Conservation (phyloP, 2,113 vertebrate species). For the Blennius ocellaris region DNA sequence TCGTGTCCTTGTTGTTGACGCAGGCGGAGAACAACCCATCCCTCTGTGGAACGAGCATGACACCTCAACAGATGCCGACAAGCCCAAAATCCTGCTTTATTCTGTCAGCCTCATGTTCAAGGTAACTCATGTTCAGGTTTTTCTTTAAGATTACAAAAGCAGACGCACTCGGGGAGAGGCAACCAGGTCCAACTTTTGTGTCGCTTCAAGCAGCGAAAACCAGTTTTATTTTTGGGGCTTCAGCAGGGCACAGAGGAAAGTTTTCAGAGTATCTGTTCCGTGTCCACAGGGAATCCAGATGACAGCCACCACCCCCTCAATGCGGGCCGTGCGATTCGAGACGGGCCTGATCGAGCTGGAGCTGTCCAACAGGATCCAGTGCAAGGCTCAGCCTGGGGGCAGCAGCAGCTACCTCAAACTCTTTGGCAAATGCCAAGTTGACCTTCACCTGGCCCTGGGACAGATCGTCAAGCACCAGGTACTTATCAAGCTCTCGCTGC, state of each 20-base stretch:
- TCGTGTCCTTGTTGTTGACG: conserved; percentile 6
- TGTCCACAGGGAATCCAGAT: conserved; percentile 93
- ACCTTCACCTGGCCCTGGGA: conserved; percentile 95
- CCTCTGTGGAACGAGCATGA: conserved; percentile 99
- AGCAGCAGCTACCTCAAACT: conserved; percentile 98
- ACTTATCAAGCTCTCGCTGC: conserved; percentile 1
- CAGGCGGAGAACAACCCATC: conserved; percentile 98
- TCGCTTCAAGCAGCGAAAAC: background rate
- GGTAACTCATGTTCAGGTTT: conserved; percentile 77
- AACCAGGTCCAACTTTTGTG: background rate
- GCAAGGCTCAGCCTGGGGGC: conserved; percentile 93
- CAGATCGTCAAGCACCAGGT: conserved; percentile 99
- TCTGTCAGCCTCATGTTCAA: conserved; percentile 96
- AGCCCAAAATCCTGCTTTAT: conserved; percentile 97
- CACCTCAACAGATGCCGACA: conserved; percentile 93
- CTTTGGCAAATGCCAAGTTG: conserved; percentile 98
- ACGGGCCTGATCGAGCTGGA: conserved; percentile 97
- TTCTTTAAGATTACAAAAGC: background rate
- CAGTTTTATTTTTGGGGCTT: background rate
- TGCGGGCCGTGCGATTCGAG: conserved; percentile 97
- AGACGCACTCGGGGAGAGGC: background rate
- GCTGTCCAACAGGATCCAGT: conserved; percentile 97
- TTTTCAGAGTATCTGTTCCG: background rate
- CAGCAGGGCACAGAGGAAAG: background rate
- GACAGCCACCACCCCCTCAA: conserved; percentile 97